A percentile compares a stretch with the other conserved stretches of the same genome.
Conservation (phyloP, 2,113 vertebrate genomes). For the Catharus bicknelli region DNA sequence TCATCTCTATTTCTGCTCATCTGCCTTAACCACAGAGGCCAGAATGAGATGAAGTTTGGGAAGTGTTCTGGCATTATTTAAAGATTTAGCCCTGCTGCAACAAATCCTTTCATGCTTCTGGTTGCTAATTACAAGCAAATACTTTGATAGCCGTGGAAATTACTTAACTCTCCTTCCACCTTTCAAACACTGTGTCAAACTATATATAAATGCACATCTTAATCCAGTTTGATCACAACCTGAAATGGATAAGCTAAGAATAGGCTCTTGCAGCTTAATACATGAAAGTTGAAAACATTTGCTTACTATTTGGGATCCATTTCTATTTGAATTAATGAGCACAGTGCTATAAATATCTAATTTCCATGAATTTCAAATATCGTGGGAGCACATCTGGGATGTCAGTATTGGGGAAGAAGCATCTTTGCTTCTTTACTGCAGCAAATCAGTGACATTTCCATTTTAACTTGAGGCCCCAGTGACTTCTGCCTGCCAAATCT, state of each 20-base stretch:
- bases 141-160: conserved; percentile 29
- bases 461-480: not conserved
- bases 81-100: conserved; percentile 28
- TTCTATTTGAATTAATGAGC: conserved; percentile 35
- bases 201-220: not conserved
- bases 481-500: not conserved
- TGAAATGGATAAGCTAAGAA: conserved; percentile 33
- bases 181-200: conserved; percentile 15
- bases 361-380: conserved; percentile 34
- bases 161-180: conserved; percentile 29
- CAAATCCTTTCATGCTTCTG: conserved; percentile 35
- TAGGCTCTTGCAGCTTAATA: not conserved
- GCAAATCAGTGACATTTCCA: not conserved
- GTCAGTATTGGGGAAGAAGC: not conserved
- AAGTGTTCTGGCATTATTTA: not conserved
- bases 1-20: not conserved
- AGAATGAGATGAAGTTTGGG: not conserved
- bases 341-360: conserved; percentile 23
- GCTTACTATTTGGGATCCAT: conserved; percentile 19
- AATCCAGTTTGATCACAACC: conserved; percentile 55
- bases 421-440: not conserved
- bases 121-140: conserved; percentile 57
- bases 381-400: conserved; percentile 7
- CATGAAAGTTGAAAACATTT: conserved; percentile 28
- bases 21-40: not conserved